Percentiles rank a stretch among this genome's conserved stretches.
phyloP scores from a whole-genome alignment of 2,888 invertebrate genomes.

The Cryptocephalus moraei region DNA sequence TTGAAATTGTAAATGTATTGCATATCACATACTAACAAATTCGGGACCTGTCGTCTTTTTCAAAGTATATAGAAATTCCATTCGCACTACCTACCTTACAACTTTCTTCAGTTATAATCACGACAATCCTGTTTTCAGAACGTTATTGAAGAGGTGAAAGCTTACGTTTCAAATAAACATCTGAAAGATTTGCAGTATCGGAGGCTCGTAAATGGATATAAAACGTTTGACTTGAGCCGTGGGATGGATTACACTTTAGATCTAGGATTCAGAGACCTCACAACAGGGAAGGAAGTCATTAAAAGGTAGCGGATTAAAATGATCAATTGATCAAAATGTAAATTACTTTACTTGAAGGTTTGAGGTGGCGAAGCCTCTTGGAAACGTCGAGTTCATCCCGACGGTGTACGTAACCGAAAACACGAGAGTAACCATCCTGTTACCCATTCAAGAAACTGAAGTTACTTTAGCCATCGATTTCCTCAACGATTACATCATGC shows the following conservation, averaged over 20 bases:
- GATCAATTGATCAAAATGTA: not conserved
- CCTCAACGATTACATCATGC: conserved; percentile 55
- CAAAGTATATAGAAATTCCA: no score
- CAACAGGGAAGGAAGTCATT: conserved; percentile 38
- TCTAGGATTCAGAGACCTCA: conserved; percentile 46
- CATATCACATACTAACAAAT: no score
- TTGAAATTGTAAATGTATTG: no score
- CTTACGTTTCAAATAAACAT: conserved; percentile 41
- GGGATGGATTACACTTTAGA: conserved; percentile 81
- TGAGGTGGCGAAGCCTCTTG: conserved; percentile 74
- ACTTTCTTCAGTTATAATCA: not conserved
- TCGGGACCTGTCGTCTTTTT: no score
- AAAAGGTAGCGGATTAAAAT: conserved; percentile 40
- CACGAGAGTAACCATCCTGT: conserved; percentile 65
- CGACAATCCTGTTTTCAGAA: conserved; percentile 18
- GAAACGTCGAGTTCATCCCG: conserved; percentile 78
- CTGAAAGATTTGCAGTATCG: conserved; percentile 44
- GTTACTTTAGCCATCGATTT: conserved; percentile 52
- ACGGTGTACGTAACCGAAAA: conserved; percentile 96
- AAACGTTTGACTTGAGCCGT: conserved; percentile 68
- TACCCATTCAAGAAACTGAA: conserved; percentile 54
- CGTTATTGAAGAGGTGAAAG: conserved; percentile 35
- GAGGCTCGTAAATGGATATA: conserved; percentile 59
- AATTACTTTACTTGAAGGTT: conserved; percentile 42
- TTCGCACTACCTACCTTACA: no score